These are phyloP conservation scores for Dryococelus australis DNA, from an alignment of 2,888 invertebrate genomes.

Conservation along the genomic window DNA sequence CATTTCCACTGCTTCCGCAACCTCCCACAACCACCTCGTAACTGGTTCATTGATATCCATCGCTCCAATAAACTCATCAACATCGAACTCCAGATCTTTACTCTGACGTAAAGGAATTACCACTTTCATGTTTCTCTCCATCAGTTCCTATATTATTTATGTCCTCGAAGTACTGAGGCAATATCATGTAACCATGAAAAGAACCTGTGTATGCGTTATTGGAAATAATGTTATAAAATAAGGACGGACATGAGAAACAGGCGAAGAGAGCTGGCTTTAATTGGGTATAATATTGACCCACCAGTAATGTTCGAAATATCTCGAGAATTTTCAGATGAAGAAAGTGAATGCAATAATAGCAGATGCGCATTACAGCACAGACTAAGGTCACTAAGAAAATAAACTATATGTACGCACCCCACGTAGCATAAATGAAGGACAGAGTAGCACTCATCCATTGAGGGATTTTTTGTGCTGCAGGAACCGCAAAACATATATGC, in stretches of 20 bases:
- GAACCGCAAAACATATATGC: neutral
- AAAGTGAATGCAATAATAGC: neutral
- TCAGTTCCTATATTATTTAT: neutral
- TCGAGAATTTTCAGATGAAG: neutral
- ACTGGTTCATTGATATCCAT: neutral
- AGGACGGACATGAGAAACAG: neutral
- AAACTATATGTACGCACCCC: neutral
- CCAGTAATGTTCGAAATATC: neutral
- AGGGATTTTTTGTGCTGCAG: neutral
- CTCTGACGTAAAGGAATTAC: neutral
- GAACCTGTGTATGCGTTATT: neutral
- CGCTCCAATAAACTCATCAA: neutral
- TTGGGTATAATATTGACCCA: neutral
- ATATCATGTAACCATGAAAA: neutral
- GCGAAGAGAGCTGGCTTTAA: neutral
- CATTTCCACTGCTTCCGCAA: neutral
- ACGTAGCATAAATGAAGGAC: neutral
- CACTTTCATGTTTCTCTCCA: neutral
- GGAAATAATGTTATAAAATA: neutral
- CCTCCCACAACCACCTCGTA: neutral
- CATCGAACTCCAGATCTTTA: neutral
- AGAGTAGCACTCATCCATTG: neutral
- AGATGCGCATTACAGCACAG: neutral
- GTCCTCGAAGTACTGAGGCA: neutral
- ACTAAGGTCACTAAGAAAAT: neutral